Evolutionary conservation across 2,113 vertebrate species (phyloP).

Genomic region (Blennius ocellaris): DNA sequence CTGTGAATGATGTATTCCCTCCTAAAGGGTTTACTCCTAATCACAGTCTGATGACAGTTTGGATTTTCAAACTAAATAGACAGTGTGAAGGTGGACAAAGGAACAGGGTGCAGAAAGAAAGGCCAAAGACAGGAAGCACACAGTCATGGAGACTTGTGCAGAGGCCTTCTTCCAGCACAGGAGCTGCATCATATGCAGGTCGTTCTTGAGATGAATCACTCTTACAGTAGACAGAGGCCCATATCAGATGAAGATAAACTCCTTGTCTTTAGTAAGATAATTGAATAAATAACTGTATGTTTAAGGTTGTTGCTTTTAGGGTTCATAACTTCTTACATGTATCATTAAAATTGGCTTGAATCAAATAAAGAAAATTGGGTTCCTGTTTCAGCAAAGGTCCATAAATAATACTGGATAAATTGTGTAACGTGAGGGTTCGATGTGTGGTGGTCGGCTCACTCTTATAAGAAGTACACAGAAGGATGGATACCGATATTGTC

Average conservation of each 20-base stretch:
- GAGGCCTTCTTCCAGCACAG: slow-evolving; percentile 20
- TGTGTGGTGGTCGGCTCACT: no score
- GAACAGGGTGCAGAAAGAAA: slow-evolving; percentile 4
- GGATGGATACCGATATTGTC: no score
- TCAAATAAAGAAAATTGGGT: no score
- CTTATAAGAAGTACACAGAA: no score
- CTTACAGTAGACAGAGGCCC: slow-evolving; percentile 19
- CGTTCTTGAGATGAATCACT: slow-evolving; percentile 51
- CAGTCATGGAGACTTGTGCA: slow-evolving; percentile 16
- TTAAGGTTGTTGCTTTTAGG: background rate
- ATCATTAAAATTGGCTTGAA: no score
- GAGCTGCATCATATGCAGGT: slow-evolving; percentile 43
- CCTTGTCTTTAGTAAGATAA: slow-evolving; percentile 2
- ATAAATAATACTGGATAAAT: background rate
- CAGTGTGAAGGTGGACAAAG: no score
- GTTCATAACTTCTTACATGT: background rate
- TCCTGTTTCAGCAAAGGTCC: background rate
- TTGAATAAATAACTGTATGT: slow-evolving; percentile 1
- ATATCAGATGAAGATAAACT: slow-evolving; percentile 16
- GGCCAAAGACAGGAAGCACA: no score
- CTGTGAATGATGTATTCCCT: slow-evolving; percentile 21
- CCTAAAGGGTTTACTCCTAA: slow-evolving; percentile 31
- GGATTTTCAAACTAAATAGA: no score
- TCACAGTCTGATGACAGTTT: slow-evolving; percentile 20
- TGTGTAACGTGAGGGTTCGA: background rate